Percentiles rank a stretch among this genome's conserved stretches.
Conservation (phyloP, 2,113 vertebrate species). For the Ciconia maguari region DNA sequence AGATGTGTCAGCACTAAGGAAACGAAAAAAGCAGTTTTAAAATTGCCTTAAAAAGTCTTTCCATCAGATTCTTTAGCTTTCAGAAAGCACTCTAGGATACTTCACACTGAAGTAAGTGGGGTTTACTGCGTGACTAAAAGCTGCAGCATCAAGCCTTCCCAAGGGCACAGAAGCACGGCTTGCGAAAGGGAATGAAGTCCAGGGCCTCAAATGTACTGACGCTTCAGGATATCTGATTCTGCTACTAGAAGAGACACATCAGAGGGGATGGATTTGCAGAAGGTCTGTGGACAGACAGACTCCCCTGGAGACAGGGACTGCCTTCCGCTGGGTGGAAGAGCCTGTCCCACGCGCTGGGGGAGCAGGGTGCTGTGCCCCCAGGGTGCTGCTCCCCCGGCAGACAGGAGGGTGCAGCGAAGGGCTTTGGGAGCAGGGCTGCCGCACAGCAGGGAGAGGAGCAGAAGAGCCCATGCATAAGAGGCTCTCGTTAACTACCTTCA, state of each 20-base stretch:
- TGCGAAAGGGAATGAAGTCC: too few relatives aligned
- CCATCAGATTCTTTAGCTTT: neutral
- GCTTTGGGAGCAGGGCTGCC: neutral
- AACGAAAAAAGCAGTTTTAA: neutral
- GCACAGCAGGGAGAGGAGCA: too few relatives aligned
- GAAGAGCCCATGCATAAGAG: accelerated
- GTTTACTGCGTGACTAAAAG: neutral
- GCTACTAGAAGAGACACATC: neutral
- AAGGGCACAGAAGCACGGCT: neutral
- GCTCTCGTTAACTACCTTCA: accelerated
- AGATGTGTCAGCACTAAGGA: neutral
- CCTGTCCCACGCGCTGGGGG: accelerated
- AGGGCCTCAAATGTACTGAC: neutral
- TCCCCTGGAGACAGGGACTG: too few relatives aligned
- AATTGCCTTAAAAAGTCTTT: neutral
- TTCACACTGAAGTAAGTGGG: neutral
- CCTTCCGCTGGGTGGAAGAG: neutral
- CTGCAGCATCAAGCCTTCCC: neutral
- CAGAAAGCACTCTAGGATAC: neutral
- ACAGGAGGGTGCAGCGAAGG: neutral
- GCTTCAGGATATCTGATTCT: neutral
- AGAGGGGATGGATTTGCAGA: neutral
- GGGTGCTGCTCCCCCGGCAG: neutral
- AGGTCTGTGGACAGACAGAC: too few relatives aligned
- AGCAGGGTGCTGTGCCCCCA: neutral